Evolutionary conservation across 2,888 invertebrate genomes (phyloP).

Genomic region (Brachylomia viminalis): DNA sequence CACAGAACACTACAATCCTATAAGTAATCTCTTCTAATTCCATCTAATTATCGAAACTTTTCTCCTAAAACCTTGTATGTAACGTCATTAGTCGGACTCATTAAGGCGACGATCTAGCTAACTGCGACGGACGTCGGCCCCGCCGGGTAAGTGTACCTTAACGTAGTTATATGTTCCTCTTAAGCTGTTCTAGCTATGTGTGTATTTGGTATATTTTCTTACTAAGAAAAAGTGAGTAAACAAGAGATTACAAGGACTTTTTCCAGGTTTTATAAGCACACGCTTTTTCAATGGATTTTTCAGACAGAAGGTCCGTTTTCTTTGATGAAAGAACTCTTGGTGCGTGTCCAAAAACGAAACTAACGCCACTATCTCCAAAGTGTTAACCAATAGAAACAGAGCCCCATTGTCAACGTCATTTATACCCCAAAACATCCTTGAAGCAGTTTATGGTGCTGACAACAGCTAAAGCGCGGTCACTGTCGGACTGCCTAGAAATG

Average conservation of each 20-base stretch:
- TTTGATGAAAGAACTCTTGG: background rate
- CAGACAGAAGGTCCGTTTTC: background rate
- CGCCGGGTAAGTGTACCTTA: constrained; percentile 61
- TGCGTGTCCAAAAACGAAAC: background rate
- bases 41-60: constrained; percentile 57
- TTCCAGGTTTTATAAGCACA: background rate
- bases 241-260: background rate
- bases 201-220: constrained; percentile 18
- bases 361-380: no score
- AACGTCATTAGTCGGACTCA: constrained; percentile 65
- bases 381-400: background rate
- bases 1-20: constrained; percentile 4
- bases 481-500: no score
- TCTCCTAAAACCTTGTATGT: constrained; percentile 48
- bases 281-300: background rate
- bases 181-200: constrained; percentile 44
- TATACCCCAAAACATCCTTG: background rate
- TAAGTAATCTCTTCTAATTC: constrained; percentile 26
- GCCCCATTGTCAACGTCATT: background rate
- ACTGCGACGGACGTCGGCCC: constrained; percentile 56
- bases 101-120: constrained; percentile 63
- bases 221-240: background rate
- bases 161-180: constrained; percentile 62
- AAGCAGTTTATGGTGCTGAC: no score
- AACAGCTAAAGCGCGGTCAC: no score